phyloP scores from a whole-genome alignment of 2,113 vertebrate species.

The Leptobrachium leishanense region DNA sequence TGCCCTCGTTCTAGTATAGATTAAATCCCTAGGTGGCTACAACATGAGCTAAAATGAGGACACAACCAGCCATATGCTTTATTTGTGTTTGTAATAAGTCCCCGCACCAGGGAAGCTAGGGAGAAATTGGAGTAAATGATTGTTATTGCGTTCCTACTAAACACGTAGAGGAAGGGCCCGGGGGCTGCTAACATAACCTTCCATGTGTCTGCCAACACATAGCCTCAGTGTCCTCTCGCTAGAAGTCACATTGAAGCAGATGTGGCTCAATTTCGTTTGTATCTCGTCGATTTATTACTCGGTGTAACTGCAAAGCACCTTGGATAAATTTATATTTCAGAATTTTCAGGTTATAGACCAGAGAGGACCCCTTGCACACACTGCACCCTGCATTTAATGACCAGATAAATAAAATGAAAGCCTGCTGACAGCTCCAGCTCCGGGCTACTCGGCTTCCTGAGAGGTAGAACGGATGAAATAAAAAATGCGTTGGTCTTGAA shows the following conservation, averaged over 20 bases:
- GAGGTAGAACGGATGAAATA: neutral
- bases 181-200: neutral
- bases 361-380: constrained; percentile 55
- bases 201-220: neutral
- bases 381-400: constrained; percentile 49
- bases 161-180: neutral
- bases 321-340: constrained; percentile 37
- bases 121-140: neutral
- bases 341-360: constrained; percentile 53
- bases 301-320: constrained; percentile 20
- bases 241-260: constrained; percentile 41
- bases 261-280: constrained; percentile 1
- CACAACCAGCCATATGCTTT: neutral
- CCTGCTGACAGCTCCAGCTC: constrained; percentile 60
- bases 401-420: constrained; percentile 56
- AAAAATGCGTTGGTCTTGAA: neutral
- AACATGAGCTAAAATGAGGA: neutral
- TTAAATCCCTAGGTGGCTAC: constrained; percentile 9
- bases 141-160: neutral
- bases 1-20: constrained; percentile 45
- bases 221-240: neutral
- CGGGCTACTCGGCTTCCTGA: constrained; percentile 48
- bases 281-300: neutral
- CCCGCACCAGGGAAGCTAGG: neutral
- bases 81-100: neutral